Conservation (phyloP, 2,113 vertebrate species). For the Antechinus stuartii region DNA sequence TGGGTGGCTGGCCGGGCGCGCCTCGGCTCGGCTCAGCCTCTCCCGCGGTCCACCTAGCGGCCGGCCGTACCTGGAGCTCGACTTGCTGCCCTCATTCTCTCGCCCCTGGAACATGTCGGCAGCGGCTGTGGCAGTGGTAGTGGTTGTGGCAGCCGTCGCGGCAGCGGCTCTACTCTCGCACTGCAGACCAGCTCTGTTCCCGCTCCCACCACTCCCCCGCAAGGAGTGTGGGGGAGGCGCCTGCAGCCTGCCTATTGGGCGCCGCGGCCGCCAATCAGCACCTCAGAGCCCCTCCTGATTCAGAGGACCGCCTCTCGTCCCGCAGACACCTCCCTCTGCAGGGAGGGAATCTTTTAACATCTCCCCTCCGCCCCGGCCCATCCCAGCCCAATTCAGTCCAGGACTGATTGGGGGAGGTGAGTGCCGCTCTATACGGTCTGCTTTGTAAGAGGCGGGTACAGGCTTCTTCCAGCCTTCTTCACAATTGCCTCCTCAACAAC, state of each 20-base stretch:
- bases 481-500: not conserved
- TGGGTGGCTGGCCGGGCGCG: accelerated
- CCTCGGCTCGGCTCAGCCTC: not conserved
- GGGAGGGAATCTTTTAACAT: not conserved
- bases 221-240: not conserved
- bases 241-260: slow-evolving; percentile 18
- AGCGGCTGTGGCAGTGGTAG: slow-evolving; percentile 74
- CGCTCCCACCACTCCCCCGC: slow-evolving; percentile 31
- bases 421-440: not conserved
- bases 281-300: not conserved
- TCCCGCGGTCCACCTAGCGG: accelerated
- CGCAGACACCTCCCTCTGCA: accelerated
- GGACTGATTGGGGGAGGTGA: not conserved
- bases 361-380: accelerated
- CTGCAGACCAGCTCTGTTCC: not conserved
- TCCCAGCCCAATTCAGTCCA: accelerated
- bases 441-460: not conserved
- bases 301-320: accelerated
- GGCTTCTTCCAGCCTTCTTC: not conserved
- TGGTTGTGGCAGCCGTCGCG: not conserved
- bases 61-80: slow-evolving; percentile 89
- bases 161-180: not conserved
- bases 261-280: accelerated
- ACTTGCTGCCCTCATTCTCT: slow-evolving; percentile 81
- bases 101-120: slow-evolving; percentile 90